A percentile compares a stretch with the other conserved stretches of the same genome.
phyloP scores from a whole-genome alignment of 2,888 invertebrate species.

The Spisula subtruncata region DNA sequence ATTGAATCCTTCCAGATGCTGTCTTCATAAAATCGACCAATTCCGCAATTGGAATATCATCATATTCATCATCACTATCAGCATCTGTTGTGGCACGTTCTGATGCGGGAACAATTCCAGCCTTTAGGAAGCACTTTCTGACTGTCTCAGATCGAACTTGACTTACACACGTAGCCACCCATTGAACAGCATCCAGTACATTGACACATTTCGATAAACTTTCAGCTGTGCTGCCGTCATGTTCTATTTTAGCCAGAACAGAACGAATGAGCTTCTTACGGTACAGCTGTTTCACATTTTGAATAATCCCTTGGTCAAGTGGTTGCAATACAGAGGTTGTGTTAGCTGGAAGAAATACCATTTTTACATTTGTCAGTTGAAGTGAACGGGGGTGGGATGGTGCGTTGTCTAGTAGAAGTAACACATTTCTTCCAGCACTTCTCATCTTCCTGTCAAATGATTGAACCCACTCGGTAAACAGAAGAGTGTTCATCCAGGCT shows the following conservation, averaged over 20 bases:
- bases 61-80: slow-evolving; percentile 38
- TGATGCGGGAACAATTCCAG: neutral
- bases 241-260: slow-evolving; percentile 20
- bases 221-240: neutral
- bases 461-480: neutral
- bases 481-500: neutral
- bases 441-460: neutral
- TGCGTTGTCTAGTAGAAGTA: slow-evolving; percentile 40
- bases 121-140: slow-evolving; percentile 26
- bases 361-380: slow-evolving; percentile 48
- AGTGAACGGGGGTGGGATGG: neutral
- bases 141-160: slow-evolving; percentile 21
- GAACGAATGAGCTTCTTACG: slow-evolving; percentile 27
- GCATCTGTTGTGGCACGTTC: neutral
- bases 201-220: neutral
- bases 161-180: slow-evolving; percentile 22
- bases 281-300: slow-evolving; percentile 29
- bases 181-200: slow-evolving; percentile 36
- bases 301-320: slow-evolving; percentile 15
- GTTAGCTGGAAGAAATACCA: slow-evolving; percentile 55
- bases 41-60: slow-evolving; percentile 51
- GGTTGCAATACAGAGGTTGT: slow-evolving; percentile 48
- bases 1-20: neutral
- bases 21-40: slow-evolving; percentile 6
- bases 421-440: slow-evolving; percentile 28